Conservation (phyloP, 2,113 vertebrate species). For the Gnathonemus longibarbis region DNA sequence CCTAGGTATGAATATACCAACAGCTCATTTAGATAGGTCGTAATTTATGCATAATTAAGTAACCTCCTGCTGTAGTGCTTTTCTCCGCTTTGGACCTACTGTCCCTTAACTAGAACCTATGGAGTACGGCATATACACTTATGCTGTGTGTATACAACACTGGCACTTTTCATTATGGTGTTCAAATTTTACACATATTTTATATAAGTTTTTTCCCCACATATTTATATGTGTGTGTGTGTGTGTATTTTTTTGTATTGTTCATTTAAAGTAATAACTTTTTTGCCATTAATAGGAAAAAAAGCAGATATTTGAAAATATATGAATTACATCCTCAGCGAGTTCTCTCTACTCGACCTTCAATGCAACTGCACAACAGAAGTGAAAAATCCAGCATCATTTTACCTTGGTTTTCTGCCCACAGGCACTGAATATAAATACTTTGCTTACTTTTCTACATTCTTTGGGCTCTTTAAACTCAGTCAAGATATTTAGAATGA, state of each 20-base stretch:
- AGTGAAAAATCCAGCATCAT: constrained; percentile 44
- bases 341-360: constrained; percentile 71
- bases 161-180: not conserved
- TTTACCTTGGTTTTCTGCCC: not conserved
- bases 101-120: not conserved
- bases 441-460: not conserved
- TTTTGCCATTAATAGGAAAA: not conserved
- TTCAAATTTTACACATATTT: constrained; percentile 3
- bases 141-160: not conserved
- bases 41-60: not conserved
- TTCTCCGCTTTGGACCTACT: not conserved
- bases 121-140: not conserved
- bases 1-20: not conserved
- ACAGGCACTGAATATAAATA: constrained; percentile 39
- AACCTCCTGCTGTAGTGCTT: not conserved
- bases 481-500: not conserved
- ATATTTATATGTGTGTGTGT: not conserved
- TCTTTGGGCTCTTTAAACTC: not conserved
- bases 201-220: not conserved
- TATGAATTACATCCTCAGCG: constrained; percentile 59
- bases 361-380: constrained; percentile 61
- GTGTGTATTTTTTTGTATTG: not conserved
- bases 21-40: not conserved
- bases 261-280: not conserved
- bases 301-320: constrained; percentile 26